Conservation (phyloP, 2,888 invertebrate genomes). For the Conomelus anceps region DNA sequence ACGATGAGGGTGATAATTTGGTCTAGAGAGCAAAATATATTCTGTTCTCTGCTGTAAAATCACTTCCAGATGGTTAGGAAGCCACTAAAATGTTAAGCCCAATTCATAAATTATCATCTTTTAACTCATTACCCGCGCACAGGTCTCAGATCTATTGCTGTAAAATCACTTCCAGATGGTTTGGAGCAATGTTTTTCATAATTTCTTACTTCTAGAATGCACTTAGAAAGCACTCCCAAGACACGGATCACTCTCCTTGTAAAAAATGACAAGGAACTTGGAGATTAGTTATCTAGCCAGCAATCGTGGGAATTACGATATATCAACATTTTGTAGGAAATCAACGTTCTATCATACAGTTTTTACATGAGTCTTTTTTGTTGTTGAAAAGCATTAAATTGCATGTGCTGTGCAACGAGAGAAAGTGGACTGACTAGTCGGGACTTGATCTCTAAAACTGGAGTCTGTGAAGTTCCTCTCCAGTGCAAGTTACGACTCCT, state of each 20-base stretch:
- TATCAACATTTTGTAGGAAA: not conserved
- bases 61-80: no score
- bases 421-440: not conserved
- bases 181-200: no score
- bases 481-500: not conserved
- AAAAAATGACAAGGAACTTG: no score
- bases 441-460: not conserved
- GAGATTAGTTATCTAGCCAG: not conserved
- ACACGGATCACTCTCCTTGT: not conserved
- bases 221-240: not conserved
- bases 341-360: not conserved
- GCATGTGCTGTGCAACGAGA: not conserved
- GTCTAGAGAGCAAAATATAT: no score
- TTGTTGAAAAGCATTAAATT: not conserved
- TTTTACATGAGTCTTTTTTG: not conserved
- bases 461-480: not conserved
- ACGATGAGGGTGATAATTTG: no score
- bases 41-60: no score
- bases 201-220: no score
- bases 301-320: not conserved
- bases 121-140: no score
- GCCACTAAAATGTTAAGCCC: no score
- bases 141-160: no score
- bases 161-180: no score
- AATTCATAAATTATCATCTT: no score